phyloP scores from a whole-genome alignment of 1,140 invertebrate genomes.

The Drosophila chauvacae region DNA sequence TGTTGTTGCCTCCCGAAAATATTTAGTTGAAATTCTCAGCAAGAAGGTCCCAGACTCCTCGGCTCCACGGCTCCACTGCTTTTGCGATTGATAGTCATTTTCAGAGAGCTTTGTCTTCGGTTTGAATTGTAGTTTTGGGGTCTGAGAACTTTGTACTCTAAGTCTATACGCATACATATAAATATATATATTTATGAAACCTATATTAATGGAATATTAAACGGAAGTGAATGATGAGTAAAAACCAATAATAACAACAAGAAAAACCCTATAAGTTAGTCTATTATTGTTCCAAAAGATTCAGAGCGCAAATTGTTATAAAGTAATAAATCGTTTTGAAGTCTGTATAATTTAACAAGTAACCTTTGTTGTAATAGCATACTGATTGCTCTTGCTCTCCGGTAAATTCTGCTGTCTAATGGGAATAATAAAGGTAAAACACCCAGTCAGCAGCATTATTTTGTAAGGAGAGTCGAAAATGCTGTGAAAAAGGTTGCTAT shows the following conservation, averaged over 20 bases:
- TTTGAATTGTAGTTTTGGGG: conserved; percentile 49
- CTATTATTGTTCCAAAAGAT: conserved; percentile 62
- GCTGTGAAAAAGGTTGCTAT: conserved; percentile 9
- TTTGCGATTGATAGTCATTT: conserved; percentile 14
- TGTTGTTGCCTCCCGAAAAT: conserved; percentile 35
- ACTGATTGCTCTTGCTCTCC: background rate
- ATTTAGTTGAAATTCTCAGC: conserved; percentile 56
- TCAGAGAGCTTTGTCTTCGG: conserved; percentile 11
- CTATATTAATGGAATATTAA: conserved; percentile 47
- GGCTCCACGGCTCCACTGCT: background rate
- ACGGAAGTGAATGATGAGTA: conserved; percentile 31
- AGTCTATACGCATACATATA: conserved; percentile 54
- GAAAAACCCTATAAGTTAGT: conserved; percentile 48
- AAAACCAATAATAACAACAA: conserved; percentile 27
- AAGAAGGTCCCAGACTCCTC: conserved; percentile 21
- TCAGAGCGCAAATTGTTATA: conserved; percentile 79
- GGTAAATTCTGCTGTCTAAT: conserved; percentile 2
- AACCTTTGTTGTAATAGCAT: conserved; percentile 5
- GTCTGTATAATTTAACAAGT: conserved; percentile 15
- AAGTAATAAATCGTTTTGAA: conserved; percentile 47
- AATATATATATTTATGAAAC: conserved; percentile 49
- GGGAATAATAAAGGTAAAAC: background rate
- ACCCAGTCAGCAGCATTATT: conserved; percentile 15
- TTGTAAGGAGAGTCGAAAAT: conserved; percentile 7
- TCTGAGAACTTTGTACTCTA: conserved; percentile 61